A percentile compares a stretch with the other conserved stretches of the same genome.
These are phyloP conservation scores for Bucorvus abyssinicus DNA, from an alignment of 2,797 vertebrate species.

Conservation along the genomic window DNA sequence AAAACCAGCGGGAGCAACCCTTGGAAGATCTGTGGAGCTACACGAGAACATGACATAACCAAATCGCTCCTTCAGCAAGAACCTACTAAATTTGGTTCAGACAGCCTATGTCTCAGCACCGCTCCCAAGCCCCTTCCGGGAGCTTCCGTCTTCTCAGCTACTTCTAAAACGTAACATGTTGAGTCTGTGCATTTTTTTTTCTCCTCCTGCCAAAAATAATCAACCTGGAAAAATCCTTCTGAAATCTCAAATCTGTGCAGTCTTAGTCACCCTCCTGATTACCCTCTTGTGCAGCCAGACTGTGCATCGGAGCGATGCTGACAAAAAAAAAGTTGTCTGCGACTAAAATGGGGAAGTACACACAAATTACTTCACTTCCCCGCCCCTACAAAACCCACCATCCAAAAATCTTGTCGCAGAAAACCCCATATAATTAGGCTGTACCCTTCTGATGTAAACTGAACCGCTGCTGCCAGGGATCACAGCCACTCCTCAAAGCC, in stretches of 20 bases:
- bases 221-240: constrained; percentile 11
- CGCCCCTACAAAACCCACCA: neutral
- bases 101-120: constrained; percentile 22
- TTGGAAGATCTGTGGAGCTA: neutral
- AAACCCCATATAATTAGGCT: constrained; percentile 61
- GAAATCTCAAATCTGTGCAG: constrained; percentile 29
- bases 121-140: neutral
- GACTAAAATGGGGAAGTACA: neutral
- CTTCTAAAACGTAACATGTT: neutral
- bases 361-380: constrained; percentile 15
- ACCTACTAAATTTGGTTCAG: constrained; percentile 34
- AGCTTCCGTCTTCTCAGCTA: neutral
- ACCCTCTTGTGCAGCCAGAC: constrained; percentile 58
- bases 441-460: constrained; percentile 50
- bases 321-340: constrained; percentile 30
- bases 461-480: constrained; percentile 57
- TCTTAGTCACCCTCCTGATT: constrained; percentile 49
- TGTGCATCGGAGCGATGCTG: constrained; percentile 8
- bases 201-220: constrained; percentile 41
- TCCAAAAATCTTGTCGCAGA: constrained; percentile 17
- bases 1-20: neutral
- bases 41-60: neutral
- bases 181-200: constrained; percentile 35
- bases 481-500: constrained; percentile 70
- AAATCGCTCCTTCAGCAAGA: neutral